phyloP scores from a whole-genome alignment of 2,888 invertebrate species.

The Branchipolynoe longqiensis region DNA sequence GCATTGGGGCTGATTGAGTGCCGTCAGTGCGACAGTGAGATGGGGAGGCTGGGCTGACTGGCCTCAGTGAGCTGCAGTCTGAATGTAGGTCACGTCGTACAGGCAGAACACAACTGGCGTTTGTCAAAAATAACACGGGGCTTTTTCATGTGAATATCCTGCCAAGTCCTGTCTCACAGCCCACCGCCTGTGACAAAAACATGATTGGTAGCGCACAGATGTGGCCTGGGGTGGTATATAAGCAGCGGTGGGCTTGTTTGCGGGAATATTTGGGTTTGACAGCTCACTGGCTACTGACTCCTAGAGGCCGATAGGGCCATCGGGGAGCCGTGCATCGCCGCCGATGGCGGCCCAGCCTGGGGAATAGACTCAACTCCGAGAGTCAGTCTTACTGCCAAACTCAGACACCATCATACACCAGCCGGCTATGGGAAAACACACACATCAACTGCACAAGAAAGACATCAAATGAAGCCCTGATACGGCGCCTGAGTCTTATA shows the following conservation, averaged over 20 bases:
- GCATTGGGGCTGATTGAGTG: too few relatives aligned
- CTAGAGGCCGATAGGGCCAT: too few relatives aligned
- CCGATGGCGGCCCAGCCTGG: slow-evolving; percentile 6
- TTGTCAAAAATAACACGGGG: slow-evolving; percentile 29
- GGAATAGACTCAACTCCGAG: background rate
- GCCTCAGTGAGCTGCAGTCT: background rate
- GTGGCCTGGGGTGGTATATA: slow-evolving; percentile 10
- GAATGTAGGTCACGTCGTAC: slow-evolving; percentile 21
- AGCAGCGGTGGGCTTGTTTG: background rate
- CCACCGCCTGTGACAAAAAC: background rate
- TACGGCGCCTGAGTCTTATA: too few relatives aligned
- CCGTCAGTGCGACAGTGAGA: too few relatives aligned
- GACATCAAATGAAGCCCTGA: too few relatives aligned
- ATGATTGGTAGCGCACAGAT: background rate
- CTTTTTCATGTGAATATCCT: slow-evolving; percentile 12
- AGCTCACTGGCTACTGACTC: slow-evolving; percentile 3
- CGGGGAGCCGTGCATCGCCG: too few relatives aligned
- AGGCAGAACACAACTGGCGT: background rate
- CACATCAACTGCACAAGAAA: too few relatives aligned
- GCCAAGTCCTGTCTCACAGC: background rate
- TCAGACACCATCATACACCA: background rate
- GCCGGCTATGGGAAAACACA: background rate
- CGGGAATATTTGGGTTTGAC: slow-evolving; percentile 36
- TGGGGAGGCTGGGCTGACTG: too few relatives aligned
- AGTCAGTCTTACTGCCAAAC: too few relatives aligned